Base-by-base conservation (phyloP, 2,888 invertebrate genomes). In the Synanthedon myopaeformis region DNA sequence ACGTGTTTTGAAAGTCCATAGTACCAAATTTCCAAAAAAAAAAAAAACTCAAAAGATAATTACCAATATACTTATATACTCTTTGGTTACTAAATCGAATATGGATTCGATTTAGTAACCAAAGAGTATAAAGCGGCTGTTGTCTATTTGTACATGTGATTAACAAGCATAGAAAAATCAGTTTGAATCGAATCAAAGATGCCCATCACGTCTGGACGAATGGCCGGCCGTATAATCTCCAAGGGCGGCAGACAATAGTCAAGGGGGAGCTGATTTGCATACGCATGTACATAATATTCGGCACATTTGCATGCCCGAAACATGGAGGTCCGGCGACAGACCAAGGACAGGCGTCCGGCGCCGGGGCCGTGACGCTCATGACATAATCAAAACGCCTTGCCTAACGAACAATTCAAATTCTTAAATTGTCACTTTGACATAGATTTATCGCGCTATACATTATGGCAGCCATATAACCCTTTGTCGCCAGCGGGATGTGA, bases 191-290 rank as follows among this genome's bases (percentile, higher is more conserved):
- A 70, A 81, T 84, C 72, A 76, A 59, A 57, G 59, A 85, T 81
- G 76, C 83, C 61, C 59, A 62, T 67, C 84, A 78, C 83, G 84
- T 81, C 58, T 68, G 57, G 58, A 57, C 65, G 64, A 68, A 65
- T 69, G 68, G 64, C 65, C 70, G 75, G 64, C 65, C 70, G 75
- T 72, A 74, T 77, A 77, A 82, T 76, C 77, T 73, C 71, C 80
- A 82, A 83, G 79, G 83, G 78, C 82, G 73, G 66, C 63, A 70
- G 76, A 85, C 84, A 86, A 85, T 85, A 74, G 82, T 72, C 72
- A 67, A 69, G 77, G 79, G 81, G 69, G 17, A 14, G 72, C 35
- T 71, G 70, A 81, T 84, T 83, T 79, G 82, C 77, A 84, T 83
- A 67, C 65, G 63, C 67, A 67, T 72, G 70, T 70, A 71, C 65